Conservation (phyloP, 2,113 vertebrate genomes). For the Sakesphorus luctuosus region DNA sequence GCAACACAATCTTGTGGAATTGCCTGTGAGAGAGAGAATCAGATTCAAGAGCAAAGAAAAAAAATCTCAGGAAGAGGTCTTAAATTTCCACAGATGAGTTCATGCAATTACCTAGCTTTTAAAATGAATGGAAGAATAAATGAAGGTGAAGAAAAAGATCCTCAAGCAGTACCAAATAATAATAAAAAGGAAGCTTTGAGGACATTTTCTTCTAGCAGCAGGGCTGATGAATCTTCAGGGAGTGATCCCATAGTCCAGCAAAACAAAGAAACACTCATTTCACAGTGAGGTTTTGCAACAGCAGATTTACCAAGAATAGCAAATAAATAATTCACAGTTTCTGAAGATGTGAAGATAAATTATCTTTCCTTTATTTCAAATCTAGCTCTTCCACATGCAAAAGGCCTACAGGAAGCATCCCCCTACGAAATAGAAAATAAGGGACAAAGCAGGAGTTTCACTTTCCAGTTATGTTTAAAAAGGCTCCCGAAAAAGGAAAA, state of each 20-base stretch:
- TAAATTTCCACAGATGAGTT: not conserved
- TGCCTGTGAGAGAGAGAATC: not conserved
- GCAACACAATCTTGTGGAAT: not conserved
- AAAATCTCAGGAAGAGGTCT: not conserved
- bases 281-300: not conserved
- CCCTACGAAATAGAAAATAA: not conserved
- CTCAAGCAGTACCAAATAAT: not conserved
- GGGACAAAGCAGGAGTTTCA: not conserved
- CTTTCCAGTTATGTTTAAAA: not conserved
- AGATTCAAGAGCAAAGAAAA: not conserved
- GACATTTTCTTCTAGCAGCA: not conserved
- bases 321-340: slow-evolving; percentile 20
- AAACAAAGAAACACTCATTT: not conserved
- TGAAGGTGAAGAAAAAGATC: not conserved
- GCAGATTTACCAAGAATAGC: not conserved
- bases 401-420: not conserved
- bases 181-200: not conserved
- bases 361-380: not conserved
- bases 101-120: not conserved
- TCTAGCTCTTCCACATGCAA: not conserved
- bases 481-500: not conserved
- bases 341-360: not conserved
- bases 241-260: not conserved
- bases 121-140: not conserved
- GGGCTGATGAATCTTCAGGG: not conserved